These are phyloP conservation scores for Caradrina clavipalpis DNA, from an alignment of 2,888 invertebrate species.

Conservation along the genomic window DNA sequence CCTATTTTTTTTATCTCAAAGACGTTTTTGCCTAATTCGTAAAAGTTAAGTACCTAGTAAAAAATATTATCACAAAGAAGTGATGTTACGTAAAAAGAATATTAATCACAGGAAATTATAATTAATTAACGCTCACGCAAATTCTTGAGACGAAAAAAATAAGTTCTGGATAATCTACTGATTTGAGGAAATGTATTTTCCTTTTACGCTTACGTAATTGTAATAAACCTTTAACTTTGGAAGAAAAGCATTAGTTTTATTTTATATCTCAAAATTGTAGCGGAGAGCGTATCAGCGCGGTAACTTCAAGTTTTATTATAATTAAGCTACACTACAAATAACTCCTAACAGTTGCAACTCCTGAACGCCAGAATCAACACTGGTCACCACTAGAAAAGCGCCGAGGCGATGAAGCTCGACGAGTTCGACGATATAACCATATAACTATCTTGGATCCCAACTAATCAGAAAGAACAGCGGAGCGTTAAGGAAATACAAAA, in stretches of 20 bases:
- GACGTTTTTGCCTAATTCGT: not conserved
- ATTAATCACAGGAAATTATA: conserved; percentile 41
- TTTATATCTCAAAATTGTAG: not conserved
- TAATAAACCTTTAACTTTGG: not conserved
- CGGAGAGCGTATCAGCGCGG: too few species aligned
- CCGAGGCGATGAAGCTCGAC: too few species aligned
- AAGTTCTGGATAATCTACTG: conserved; percentile 11
- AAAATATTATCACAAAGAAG: conserved; percentile 23
- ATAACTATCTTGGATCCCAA: too few species aligned
- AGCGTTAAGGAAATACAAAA: too few species aligned
- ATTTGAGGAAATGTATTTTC: conserved; percentile 25
- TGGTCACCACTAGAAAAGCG: too few species aligned
- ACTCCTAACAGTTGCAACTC: too few species aligned
- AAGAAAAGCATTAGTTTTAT: not conserved
- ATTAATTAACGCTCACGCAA: conserved; percentile 48
- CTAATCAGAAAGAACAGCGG: too few species aligned
- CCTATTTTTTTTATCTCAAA: not conserved
- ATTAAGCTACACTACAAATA: too few species aligned
- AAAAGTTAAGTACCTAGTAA: not conserved
- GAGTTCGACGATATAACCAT: too few species aligned
- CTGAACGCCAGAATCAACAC: too few species aligned
- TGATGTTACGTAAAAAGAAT: conserved; percentile 27
- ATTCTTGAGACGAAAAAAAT: conserved; percentile 25
- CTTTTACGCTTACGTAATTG: not conserved
- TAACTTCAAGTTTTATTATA: too few species aligned